Base-by-base conservation (phyloP, 2,888 invertebrate species). In the Noctua fimbriata region DNA sequence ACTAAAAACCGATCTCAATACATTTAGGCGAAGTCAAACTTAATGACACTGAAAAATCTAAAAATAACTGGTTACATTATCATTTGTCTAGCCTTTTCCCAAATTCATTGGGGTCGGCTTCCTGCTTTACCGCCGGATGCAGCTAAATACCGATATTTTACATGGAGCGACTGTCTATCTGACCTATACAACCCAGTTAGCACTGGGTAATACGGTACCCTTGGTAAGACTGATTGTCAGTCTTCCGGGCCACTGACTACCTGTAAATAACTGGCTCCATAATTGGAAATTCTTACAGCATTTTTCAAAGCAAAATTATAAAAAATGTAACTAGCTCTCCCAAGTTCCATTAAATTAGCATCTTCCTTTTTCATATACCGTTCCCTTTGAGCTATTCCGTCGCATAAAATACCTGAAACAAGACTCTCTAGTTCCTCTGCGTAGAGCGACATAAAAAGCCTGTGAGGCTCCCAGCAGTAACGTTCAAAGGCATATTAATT, bases 401-500 rank as follows among this genome's bases (percentile, higher is more conserved):
- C 55, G 44, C 41, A 65, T 69, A 72, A 83, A 84, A 80, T 69
- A 81, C 81, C 76, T 79, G 70, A 66, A 87, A 72, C 73, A 78
- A 41, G 52, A 47, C 73, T 75, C 76, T 44, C 73, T 76, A 74
- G 83, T 81, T 71, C 58, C 55, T 76, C 78, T 78, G 55, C 63
- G 28, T 65, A 73, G 36, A 4, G 16, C 55, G 47, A 47, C 65
- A 32, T 82, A 83, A 86, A 86, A 84, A 76, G 60, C 55, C 72
- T 76, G 73, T 74, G 86, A 76, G 44, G 69, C 79, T 67, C 36
- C 65, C 52, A 86, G 89, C 86, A 87, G 86, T 89, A 89, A 82
- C 89, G 91, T 87, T 91, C 91, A 90, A 88, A 91, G 88, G 89
- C 87, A 88, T 91, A 91, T 90, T 91, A 89, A 91, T 91, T 91